Conservation (phyloP, 2,888 invertebrate genomes). For the Phyto melanocephala region DNA sequence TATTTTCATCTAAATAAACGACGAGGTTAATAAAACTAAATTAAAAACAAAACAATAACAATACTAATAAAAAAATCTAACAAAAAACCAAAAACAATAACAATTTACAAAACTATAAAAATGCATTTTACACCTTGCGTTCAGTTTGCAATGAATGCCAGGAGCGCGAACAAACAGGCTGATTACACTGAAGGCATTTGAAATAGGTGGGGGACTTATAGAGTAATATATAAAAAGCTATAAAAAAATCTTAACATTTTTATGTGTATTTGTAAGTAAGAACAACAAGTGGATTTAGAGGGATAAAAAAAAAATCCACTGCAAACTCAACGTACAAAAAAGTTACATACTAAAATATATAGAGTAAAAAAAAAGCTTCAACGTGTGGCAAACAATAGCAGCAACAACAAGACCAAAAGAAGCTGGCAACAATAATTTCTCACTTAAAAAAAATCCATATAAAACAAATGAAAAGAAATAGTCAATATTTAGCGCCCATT, state of each 20-base stretch:
- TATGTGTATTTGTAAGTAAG: background rate
- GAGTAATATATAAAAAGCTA: conserved; percentile 4
- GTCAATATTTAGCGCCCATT: conserved; percentile 38
- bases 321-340: background rate
- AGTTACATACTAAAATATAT: background rate
- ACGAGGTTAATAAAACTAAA: conserved; percentile 33
- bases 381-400: background rate
- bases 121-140: conserved; percentile 49
- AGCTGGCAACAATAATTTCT: background rate
- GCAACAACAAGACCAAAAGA: background rate
- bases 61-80: conserved; percentile 11
- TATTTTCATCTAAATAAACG: background rate
- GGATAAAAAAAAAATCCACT: conserved; percentile 4
- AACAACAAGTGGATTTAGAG: conserved; percentile 61
- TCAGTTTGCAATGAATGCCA: conserved; percentile 13
- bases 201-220: background rate
- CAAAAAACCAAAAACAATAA: conserved; percentile 20
- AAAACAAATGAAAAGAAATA: conserved; percentile 4
- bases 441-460: background rate
- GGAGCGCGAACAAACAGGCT: background rate
- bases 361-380: background rate
- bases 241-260: conserved; percentile 32
- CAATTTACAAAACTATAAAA: conserved; percentile 40
- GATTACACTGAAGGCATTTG: background rate
- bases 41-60: conserved; percentile 15